Conservation (phyloP, 1,140 invertebrate species). For the Diploscapter pachys region DNA sequence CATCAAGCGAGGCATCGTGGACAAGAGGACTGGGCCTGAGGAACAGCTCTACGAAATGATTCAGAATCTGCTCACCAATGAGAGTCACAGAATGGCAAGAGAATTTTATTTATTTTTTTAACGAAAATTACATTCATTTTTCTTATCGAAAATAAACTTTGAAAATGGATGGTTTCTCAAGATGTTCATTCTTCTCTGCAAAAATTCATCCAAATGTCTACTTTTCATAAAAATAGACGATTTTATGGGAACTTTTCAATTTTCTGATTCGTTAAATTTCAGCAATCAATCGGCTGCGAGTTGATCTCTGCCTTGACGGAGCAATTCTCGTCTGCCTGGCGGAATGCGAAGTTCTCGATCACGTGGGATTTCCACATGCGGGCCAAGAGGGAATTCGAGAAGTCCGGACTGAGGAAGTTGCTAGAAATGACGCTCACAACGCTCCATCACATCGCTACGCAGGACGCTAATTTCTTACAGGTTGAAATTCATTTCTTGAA, state of each 20-base stretch:
- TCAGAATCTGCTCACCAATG: slow-evolving; percentile 21
- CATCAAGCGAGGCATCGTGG: slow-evolving; percentile 38
- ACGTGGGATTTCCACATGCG: slow-evolving; percentile 40
- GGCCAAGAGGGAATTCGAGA: slow-evolving; percentile 33
- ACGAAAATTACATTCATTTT: slow-evolving; percentile 1
- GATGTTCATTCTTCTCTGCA: neutral
- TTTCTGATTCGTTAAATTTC: slow-evolving; percentile 11
- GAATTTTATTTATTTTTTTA: neutral
- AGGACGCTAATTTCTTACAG: neutral
- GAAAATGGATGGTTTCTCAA: neutral
- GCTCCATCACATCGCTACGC: neutral
- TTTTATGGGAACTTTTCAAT: no score
- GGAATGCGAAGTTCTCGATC: slow-evolving; percentile 31
- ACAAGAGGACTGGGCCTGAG: slow-evolving; percentile 27
- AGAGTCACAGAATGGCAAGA: slow-evolving; percentile 23
- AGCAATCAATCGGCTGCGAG: slow-evolving; percentile 33
- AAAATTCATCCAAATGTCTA: neutral
- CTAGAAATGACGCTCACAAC: slow-evolving; percentile 24
- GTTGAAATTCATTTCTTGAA: neutral
- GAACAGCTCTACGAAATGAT: slow-evolving; percentile 30
- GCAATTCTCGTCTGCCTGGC: slow-evolving; percentile 36
- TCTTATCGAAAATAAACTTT: neutral
- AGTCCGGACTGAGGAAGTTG: slow-evolving; percentile 17
- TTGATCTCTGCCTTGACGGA: slow-evolving; percentile 31
- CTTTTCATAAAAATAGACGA: no score